These are phyloP conservation scores for Subanguina moxae DNA, from an alignment of 1,140 invertebrate genomes.

Conservation along the genomic window DNA sequence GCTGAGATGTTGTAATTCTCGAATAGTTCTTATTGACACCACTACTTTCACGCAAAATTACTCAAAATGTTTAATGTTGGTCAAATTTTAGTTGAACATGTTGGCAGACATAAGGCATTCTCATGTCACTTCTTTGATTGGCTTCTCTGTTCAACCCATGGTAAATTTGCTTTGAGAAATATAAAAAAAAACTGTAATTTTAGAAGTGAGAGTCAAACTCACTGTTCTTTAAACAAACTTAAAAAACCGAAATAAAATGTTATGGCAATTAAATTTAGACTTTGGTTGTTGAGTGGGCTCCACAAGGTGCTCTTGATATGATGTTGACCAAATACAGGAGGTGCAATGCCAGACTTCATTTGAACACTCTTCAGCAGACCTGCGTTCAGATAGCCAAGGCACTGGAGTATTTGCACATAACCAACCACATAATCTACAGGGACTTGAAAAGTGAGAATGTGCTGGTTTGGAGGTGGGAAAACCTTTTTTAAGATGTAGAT, in stretches of 20 bases:
- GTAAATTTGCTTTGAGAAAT: too few relatives aligned
- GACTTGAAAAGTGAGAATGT: slow-evolving; percentile 98
- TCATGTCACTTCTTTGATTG: slow-evolving; percentile 82
- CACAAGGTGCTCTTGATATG: slow-evolving; percentile 79
- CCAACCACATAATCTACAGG: slow-evolving; percentile 83
- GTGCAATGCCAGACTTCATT: slow-evolving; percentile 74
- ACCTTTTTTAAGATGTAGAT: too few relatives aligned
- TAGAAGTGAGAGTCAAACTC: too few relatives aligned
- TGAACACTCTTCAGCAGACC: slow-evolving; percentile 76
- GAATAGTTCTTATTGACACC: too few relatives aligned
- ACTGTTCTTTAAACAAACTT: too few relatives aligned
- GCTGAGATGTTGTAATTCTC: too few relatives aligned
- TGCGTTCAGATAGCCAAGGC: slow-evolving; percentile 84
- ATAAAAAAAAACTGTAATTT: too few relatives aligned
- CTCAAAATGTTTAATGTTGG: too few relatives aligned
- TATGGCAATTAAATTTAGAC: slow-evolving; percentile 60
- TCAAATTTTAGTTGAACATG: slow-evolving; percentile 72
- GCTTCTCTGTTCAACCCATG: slow-evolving; percentile 79
- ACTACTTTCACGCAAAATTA: too few relatives aligned
- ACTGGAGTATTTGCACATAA: slow-evolving; percentile 83
- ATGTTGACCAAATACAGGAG: slow-evolving; percentile 76
- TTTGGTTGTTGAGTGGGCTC: slow-evolving; percentile 82
- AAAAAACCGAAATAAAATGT: too few relatives aligned
- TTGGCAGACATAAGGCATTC: slow-evolving; percentile 77
- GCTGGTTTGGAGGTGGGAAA: slow-evolving; percentile 70